A percentile compares a stretch with the other conserved stretches of the same genome.
Evolutionary conservation across 2,113 vertebrate genomes (phyloP).

Genomic region (Ornithorhynchus anatinus): DNA sequence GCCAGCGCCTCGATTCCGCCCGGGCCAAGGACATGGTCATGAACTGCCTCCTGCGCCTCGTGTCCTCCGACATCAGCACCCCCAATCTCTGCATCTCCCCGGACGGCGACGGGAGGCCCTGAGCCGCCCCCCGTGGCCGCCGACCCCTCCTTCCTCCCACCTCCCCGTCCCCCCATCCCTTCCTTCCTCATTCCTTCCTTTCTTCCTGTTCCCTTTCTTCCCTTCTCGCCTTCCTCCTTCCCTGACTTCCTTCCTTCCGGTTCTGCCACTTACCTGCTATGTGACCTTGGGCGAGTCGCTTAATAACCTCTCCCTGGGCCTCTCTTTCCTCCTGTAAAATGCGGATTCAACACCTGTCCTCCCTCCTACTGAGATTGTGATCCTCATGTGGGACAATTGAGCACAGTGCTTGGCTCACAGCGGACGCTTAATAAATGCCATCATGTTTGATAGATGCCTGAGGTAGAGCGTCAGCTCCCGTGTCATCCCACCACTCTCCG

Average conservation of each 20-base stretch:
- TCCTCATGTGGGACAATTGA: too few relatives aligned
- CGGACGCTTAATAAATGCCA: too few relatives aligned
- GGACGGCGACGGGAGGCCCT: slow-evolving; percentile 64
- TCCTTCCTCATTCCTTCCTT: neutral
- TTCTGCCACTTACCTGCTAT: neutral
- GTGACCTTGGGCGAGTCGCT: too few relatives aligned
- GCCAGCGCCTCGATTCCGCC: slow-evolving; percentile 86
- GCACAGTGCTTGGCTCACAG: too few relatives aligned
- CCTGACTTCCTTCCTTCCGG: neutral
- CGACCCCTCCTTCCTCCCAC: neutral
- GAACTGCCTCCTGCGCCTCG: slow-evolving; percentile 83
- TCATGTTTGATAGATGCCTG: too few relatives aligned
- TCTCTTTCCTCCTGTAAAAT: neutral
- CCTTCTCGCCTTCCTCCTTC: too few relatives aligned
- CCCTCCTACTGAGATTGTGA: too few relatives aligned
- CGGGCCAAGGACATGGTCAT: slow-evolving; percentile 94
- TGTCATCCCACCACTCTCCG: too few relatives aligned
- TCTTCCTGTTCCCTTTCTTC: neutral
- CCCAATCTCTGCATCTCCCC: slow-evolving; percentile 91
- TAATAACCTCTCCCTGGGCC: too few relatives aligned
- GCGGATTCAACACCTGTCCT: accelerated
- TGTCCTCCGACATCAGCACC: slow-evolving; percentile 91
- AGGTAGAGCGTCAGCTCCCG: too few relatives aligned
- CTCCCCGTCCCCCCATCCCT: neutral
- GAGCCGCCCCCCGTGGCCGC: too few relatives aligned